Evolutionary conservation across 2,888 invertebrate genomes (phyloP).

Genomic region (Sminthurides aquaticus): DNA sequence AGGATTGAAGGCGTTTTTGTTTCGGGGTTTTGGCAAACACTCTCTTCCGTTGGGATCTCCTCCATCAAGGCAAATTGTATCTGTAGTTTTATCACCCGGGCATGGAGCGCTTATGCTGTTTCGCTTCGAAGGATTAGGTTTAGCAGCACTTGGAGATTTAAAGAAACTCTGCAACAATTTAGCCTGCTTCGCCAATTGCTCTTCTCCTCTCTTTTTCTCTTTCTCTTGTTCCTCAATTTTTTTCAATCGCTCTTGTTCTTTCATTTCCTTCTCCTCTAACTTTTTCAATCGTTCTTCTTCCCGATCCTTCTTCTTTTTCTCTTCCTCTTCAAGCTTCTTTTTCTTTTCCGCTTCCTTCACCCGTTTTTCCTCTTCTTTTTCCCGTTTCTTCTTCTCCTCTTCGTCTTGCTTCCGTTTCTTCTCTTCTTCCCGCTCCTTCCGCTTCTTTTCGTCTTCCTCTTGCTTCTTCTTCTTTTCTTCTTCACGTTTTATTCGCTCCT

Average conservation of each 20-base stretch:
- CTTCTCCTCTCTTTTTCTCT: conserved; percentile 44
- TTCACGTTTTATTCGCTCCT: conserved; percentile 24
- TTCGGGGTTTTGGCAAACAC: neutral
- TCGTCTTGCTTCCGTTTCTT: conserved; percentile 22
- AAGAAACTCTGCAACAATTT: conserved; percentile 21
- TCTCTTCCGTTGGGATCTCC: neutral
- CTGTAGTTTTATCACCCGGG: neutral
- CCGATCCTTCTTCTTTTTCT: conserved; percentile 56
- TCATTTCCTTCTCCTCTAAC: conserved; percentile 53
- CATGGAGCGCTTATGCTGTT: neutral
- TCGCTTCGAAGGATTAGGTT: neutral
- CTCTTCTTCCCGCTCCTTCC: conserved; percentile 15
- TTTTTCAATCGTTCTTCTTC: conserved; percentile 55
- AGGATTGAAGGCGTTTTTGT: conserved; percentile 38
- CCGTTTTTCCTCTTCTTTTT: conserved; percentile 22
- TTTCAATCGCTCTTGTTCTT: conserved; percentile 57
- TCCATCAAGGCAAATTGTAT: neutral
- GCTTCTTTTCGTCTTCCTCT: conserved; percentile 21
- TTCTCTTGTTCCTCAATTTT: conserved; percentile 48
- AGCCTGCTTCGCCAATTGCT: conserved; percentile 46
- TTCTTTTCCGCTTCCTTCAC: conserved; percentile 44
- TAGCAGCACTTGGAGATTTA: conserved; percentile 20
- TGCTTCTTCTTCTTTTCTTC: conserved; percentile 24
- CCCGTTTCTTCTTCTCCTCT: conserved; percentile 20
- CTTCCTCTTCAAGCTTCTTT: conserved; percentile 52